Evolutionary conservation across 2,888 invertebrate genomes (phyloP), one percentile per base, ranked within the genome.

Genomic region (Drosophila siamana): DNA sequence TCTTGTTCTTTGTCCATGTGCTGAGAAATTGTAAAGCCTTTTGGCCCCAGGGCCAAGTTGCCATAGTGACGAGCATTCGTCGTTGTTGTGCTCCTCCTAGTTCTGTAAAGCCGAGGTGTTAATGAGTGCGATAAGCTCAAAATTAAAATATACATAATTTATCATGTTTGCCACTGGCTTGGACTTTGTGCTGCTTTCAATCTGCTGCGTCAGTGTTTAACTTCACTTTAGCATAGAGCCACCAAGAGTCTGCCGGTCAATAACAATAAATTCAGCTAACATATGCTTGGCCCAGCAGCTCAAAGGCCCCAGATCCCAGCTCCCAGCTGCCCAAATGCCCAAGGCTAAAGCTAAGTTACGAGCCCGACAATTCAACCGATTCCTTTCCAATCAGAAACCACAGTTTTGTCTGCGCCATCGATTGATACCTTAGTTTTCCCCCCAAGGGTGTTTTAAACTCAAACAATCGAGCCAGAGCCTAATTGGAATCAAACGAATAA

Each of bases 101-200:
- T n/a, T n/a, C n/a, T n/a, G n/a, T n/a, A n/a, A n/a, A n/a, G 60
- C 38, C 64, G 2, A 73, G 78, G 74, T 85, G 86, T 77, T 84
- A 84, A 84, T 84, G 86, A 82, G 86, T 81, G 85, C 72, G 88
- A 87, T 84, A 84, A 87, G 88, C 85, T 65, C 72, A 47, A 87
- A 81, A 84, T 84, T 87, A 86, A 87, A 84, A 84, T 81, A 87
- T 84, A 52, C 72, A 87, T 84, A 82, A 84, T 84, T 87, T 55
- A 84, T 36, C 16, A 64, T 82, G 83, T 82, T 87, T 85, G 72
- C 46, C 50, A 50, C 48, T 54, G 30, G 55, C 71, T 38, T 36
- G 48, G 47, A 52, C 55, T 61, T 38, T 50, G 30, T 43, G 67
- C 70, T 38, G 13, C 46, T 52, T 68, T 54, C 59, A 64, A 43